Conservation (phyloP, 1,140 invertebrate species). For the Ridgeia piscesae region DNA sequence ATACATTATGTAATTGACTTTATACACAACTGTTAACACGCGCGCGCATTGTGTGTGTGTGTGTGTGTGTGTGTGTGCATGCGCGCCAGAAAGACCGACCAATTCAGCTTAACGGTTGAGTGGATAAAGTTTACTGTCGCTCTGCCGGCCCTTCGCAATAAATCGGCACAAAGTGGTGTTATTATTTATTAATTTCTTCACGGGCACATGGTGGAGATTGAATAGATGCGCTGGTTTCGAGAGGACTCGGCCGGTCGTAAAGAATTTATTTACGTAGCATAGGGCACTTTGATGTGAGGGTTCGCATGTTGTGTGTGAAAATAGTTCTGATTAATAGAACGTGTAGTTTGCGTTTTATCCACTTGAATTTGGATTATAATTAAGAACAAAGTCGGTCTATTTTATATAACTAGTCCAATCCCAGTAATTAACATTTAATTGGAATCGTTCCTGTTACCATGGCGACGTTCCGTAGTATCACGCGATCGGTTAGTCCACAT, state of each 20-base stretch:
- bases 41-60: neutral
- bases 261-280: neutral
- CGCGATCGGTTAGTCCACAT: neutral
- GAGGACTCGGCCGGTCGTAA: neutral
- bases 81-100: neutral
- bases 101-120: neutral
- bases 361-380: neutral
- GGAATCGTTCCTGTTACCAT: neutral
- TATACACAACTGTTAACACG: neutral
- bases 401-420: neutral
- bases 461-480: neutral
- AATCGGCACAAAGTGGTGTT: neutral
- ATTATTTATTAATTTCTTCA: neutral
- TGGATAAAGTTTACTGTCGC: neutral
- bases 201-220: neutral
- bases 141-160: neutral
- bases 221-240: neutral
- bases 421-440: neutral
- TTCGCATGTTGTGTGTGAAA: neutral
- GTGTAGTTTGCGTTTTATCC: neutral
- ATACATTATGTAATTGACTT: neutral
- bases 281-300: neutral
- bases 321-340: neutral
- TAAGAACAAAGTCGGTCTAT: neutral
- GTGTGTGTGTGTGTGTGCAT: neutral